A percentile compares a stretch with the other conserved stretches of the same genome.
phyloP scores from a whole-genome alignment of 2,888 invertebrate species.

The Andrena camellia region DNA sequence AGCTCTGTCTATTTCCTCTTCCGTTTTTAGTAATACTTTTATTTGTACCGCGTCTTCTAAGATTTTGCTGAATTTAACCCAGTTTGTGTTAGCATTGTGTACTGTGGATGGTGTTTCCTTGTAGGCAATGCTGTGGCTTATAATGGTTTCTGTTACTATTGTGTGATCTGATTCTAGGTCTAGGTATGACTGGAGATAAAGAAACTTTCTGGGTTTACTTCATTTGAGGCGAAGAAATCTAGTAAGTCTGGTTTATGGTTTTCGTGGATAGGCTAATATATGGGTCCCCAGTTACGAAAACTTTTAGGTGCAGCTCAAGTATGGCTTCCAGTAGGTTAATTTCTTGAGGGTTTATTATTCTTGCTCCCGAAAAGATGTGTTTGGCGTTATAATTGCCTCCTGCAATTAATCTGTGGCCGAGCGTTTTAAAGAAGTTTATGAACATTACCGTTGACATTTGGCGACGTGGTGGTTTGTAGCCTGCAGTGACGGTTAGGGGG shows the following conservation, averaged over 20 bases:
- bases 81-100: slow-evolving; percentile 51
- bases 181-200: slow-evolving; percentile 22
- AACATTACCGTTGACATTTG: slow-evolving; percentile 59
- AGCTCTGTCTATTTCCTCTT: slow-evolving; percentile 50
- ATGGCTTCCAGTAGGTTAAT: slow-evolving; percentile 40
- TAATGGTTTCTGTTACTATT: slow-evolving; percentile 11
- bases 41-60: slow-evolving; percentile 41
- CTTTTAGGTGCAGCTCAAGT: neutral
- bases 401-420: slow-evolving; percentile 57
- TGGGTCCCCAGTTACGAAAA: slow-evolving; percentile 63
- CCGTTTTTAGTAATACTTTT: slow-evolving; percentile 55
- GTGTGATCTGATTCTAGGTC: slow-evolving; percentile 66
- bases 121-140: neutral
- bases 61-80: slow-evolving; percentile 38
- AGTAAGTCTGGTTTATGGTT: slow-evolving; percentile 66
- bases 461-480: slow-evolving; percentile 67
- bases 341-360: slow-evolving; percentile 52
- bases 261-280: slow-evolving; percentile 69
- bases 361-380: slow-evolving; percentile 67
- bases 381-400: neutral
- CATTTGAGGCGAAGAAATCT: slow-evolving; percentile 53
- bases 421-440: slow-evolving; percentile 51
- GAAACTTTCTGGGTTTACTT: slow-evolving; percentile 21
- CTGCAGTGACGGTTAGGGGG: slow-evolving; percentile 54
- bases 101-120: slow-evolving; percentile 22